phyloP scores from a whole-genome alignment of 2,888 invertebrate species.

The Arctia plantaginis region DNA sequence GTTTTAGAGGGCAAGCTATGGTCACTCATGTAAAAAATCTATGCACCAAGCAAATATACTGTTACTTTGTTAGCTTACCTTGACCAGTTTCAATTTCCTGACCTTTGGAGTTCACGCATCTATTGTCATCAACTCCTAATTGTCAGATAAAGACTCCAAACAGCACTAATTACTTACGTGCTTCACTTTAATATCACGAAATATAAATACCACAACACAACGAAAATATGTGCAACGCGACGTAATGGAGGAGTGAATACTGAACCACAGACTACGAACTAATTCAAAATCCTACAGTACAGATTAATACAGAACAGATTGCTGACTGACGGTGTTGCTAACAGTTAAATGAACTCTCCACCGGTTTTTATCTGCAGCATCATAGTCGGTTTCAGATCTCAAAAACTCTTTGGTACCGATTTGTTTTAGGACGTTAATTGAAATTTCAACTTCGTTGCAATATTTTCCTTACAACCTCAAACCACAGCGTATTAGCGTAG shows the following conservation, averaged over 20 bases:
- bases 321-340: too few relatives aligned
- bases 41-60: conserved; percentile 42
- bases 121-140: conserved; percentile 12
- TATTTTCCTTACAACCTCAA: too few relatives aligned
- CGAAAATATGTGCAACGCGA: conserved; percentile 37
- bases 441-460: too few relatives aligned
- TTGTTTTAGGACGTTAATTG: too few relatives aligned
- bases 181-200: conserved; percentile 23
- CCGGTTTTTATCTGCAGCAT: too few relatives aligned
- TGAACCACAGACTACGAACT: background rate
- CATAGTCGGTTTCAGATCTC: too few relatives aligned
- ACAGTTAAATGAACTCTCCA: too few relatives aligned
- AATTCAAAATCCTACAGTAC: too few relatives aligned
- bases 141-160: conserved; percentile 1
- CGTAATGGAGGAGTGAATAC: conserved; percentile 3
- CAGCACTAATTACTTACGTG: conserved; percentile 19
- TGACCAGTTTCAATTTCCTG: conserved; percentile 12
- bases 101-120: conserved; percentile 26
- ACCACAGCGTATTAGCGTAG: too few relatives aligned
- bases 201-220: conserved; percentile 22
- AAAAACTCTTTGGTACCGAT: too few relatives aligned
- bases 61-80: conserved; percentile 41
- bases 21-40: conserved; percentile 56
- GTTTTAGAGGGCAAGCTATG: conserved; percentile 51
- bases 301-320: too few relatives aligned